phyloP scores from a whole-genome alignment of 2,797 vertebrate species.

The Pempheris klunzingeri region DNA sequence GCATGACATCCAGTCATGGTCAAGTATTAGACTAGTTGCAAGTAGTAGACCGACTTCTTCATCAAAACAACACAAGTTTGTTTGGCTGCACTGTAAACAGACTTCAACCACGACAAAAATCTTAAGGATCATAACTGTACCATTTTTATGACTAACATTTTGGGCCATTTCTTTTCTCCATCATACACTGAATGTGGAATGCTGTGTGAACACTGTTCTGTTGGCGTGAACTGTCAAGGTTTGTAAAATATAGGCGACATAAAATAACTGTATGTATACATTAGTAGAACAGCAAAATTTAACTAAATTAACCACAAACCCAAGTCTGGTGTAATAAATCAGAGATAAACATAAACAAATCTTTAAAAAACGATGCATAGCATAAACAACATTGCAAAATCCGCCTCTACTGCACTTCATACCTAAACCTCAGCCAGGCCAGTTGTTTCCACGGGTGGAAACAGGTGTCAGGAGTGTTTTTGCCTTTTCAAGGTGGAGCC shows the following conservation, averaged over 20 bases:
- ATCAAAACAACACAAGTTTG: not conserved
- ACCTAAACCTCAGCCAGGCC: conserved; percentile 50
- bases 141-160: not conserved
- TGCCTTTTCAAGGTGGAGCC: conserved; percentile 49
- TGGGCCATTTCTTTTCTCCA: not conserved
- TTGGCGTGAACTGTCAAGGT: not conserved
- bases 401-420: conserved; percentile 59
- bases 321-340: conserved; percentile 41
- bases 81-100: too few species aligned
- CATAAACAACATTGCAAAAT: conserved; percentile 62
- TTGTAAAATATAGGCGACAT: conserved; percentile 27
- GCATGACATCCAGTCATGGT: not conserved
- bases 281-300: conserved; percentile 13
- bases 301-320: conserved; percentile 46
- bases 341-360: conserved; percentile 44
- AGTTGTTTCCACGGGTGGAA: conserved; percentile 48
- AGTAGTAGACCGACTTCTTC: not conserved
- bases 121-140: not conserved
- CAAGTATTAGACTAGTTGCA: too few species aligned
- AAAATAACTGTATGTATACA: conserved; percentile 17
- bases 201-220: not conserved
- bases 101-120: too few species aligned
- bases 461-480: conserved; percentile 45
- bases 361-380: conserved; percentile 74
- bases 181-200: not conserved